phyloP scores from a whole-genome alignment of 64 coral and sea anemone species.

The Stylophora pistillata region DNA sequence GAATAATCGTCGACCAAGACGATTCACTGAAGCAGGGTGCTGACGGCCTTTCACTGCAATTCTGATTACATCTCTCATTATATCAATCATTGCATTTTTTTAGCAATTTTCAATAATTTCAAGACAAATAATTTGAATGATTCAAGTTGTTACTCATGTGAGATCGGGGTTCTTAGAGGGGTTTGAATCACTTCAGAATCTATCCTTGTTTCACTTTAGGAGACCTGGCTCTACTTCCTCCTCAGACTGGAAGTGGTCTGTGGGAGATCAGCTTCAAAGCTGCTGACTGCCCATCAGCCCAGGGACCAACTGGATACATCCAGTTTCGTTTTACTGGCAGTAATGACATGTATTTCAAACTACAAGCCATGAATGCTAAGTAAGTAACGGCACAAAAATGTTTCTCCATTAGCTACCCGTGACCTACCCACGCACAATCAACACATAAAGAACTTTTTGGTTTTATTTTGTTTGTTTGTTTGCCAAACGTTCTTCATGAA shows the following conservation, averaged over 20 bases:
- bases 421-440: no score
- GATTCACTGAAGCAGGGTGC: constrained; percentile 35
- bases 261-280: constrained; percentile 46
- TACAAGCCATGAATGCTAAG: constrained; percentile 59
- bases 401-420: no score
- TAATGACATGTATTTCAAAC: constrained; percentile 73
- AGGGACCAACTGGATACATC: constrained; percentile 42
- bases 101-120: no score
- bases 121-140: no score
- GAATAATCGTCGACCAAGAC: constrained; percentile 34
- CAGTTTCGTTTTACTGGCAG: constrained; percentile 71
- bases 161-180: no score
- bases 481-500: background rate
- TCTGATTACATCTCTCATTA: no score
- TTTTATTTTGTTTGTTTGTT: background rate
- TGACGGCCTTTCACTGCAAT: background rate
- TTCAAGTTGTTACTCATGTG: no score
- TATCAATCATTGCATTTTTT: no score
- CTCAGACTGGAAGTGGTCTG: constrained; percentile 48
- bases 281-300: constrained; percentile 49
- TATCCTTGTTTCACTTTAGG: constrained; percentile 3
- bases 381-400: background rate
- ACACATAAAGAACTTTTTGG: no score
- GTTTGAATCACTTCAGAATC: background rate
- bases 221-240: constrained; percentile 52